Evolutionary conservation across 2,113 vertebrate species (phyloP).

Genomic region (Ptilonorhynchus violaceus): DNA sequence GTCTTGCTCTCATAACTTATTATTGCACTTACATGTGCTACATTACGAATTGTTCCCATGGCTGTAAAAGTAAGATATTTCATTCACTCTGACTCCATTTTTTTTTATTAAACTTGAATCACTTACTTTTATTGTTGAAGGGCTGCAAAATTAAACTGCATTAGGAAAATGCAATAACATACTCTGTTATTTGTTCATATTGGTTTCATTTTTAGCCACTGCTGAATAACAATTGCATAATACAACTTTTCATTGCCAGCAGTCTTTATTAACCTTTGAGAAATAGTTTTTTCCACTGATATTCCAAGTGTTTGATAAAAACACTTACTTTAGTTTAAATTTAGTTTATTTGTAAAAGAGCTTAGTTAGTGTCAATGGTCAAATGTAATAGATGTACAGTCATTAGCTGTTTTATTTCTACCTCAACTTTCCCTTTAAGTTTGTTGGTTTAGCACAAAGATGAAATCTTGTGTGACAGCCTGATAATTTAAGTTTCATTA

Average conservation of each 20-base stretch:
- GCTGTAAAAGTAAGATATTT: conserved; percentile 43
- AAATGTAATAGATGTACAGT: neutral
- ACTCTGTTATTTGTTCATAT: neutral
- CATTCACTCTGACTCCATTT: neutral
- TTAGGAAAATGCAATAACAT: conserved; percentile 49
- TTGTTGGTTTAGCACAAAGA: neutral
- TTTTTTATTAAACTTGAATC: conserved; percentile 51
- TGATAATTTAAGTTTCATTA: neutral
- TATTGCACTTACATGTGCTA: neutral
- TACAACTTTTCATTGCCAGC: neutral
- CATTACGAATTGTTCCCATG: neutral
- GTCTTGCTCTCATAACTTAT: conserved; percentile 19
- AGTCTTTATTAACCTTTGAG: conserved; percentile 20
- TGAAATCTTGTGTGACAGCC: neutral
- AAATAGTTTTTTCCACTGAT: neutral
- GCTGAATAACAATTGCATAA: neutral
- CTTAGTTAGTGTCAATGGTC: neutral
- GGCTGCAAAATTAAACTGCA: conserved; percentile 38
- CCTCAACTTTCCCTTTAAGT: neutral
- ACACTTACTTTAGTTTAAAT: neutral
- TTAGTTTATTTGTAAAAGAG: neutral
- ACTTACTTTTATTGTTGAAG: conserved; percentile 34
- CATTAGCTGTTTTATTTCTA: neutral
- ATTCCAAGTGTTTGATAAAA: neutral
- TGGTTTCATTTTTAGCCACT: conserved; percentile 31